Evolutionary conservation across 2,888 invertebrate species (phyloP).

Genomic region (Noctua pronuba): DNA sequence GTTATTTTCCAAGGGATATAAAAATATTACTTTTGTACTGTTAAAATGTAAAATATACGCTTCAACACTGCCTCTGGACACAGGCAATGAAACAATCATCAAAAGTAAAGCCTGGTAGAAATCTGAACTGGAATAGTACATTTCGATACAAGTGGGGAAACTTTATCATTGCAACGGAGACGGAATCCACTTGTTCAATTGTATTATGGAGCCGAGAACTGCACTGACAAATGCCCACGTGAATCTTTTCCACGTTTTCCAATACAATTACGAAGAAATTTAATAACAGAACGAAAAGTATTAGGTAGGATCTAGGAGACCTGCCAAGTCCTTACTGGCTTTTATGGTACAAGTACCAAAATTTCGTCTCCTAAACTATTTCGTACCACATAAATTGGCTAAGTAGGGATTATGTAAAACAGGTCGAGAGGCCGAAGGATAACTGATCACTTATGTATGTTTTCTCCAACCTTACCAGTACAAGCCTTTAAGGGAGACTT

Average conservation of each 20-base stretch:
- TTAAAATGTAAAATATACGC: neutral
- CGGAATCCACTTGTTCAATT: neutral
- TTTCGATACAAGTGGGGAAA: neutral
- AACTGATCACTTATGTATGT: slow-evolving; percentile 45
- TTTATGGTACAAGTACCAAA: neutral
- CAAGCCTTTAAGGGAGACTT: slow-evolving; percentile 3
- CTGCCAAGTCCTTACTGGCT: neutral
- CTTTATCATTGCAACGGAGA: neutral
- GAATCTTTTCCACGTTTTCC: neutral
- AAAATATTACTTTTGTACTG: neutral
- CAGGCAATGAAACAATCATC: neutral
- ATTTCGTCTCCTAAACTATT: slow-evolving; percentile 22
- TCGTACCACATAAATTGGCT: slow-evolving; percentile 28
- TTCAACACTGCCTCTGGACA: neutral
- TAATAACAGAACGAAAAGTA: neutral
- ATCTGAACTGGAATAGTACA: neutral
- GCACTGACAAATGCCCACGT: neutral
- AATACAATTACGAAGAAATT: neutral
- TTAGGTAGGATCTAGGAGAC: neutral
- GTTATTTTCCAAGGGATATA: neutral
- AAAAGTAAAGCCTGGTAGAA: neutral
- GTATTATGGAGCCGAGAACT: neutral
- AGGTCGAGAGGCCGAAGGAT: slow-evolving; percentile 1
- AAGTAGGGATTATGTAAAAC: slow-evolving; percentile 44
- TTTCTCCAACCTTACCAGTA: neutral